Evolutionary conservation across 1,140 invertebrate genomes (phyloP).

Genomic region (Ceratina japonica): DNA sequence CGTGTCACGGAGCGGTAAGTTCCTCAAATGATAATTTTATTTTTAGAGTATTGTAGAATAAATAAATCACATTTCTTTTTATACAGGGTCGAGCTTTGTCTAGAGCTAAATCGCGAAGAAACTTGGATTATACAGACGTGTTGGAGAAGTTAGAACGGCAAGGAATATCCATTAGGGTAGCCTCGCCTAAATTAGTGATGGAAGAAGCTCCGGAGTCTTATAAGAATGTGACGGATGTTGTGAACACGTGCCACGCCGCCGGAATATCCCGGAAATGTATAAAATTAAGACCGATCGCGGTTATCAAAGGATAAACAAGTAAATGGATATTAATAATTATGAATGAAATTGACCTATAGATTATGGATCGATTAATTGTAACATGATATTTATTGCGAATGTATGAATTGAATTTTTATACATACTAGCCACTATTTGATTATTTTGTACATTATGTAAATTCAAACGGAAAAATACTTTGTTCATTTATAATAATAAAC

Average conservation of each 20-base stretch:
- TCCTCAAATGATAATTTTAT: neutral
- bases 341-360: neutral
- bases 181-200: conserved; percentile 99
- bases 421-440: conserved; percentile 1
- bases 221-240: conserved; percentile 99
- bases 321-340: neutral
- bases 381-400: conserved; percentile 11
- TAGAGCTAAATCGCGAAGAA: conserved; percentile 97
- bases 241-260: conserved; percentile 98
- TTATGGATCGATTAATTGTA: neutral
- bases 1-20: conserved; percentile 98
- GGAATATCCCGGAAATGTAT: conserved; percentile 99
- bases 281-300: conserved; percentile 98
- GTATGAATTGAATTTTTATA: conserved; percentile 6
- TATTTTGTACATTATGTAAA: conserved; percentile 41
- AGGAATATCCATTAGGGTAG: conserved; percentile 99
- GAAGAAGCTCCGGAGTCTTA: conserved; percentile 99
- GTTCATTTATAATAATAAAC: conserved; percentile 16
- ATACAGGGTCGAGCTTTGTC: conserved; percentile 95
- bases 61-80: conserved; percentile 29
- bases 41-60: neutral
- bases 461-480: conserved; percentile 4
- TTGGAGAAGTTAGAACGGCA: conserved; percentile 90
- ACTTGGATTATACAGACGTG: conserved; percentile 96
- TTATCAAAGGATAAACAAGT: conserved; percentile 94